A percentile compares a stretch with the other conserved stretches of the same genome.
Conservation (phyloP, 2,113 vertebrate genomes). For the Colistium nudipinnis region DNA sequence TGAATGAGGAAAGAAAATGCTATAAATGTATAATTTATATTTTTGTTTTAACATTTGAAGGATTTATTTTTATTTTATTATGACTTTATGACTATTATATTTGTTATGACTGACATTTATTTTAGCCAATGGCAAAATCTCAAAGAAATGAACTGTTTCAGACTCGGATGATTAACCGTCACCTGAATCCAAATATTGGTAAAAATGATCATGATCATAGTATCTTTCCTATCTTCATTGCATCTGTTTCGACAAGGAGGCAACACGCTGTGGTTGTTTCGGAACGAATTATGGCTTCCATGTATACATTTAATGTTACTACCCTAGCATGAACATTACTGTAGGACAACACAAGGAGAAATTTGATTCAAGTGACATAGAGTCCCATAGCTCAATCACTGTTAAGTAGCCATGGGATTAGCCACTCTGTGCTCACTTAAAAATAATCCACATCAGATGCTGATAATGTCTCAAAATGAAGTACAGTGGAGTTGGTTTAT, state of each 20-base stretch:
- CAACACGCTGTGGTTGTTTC: no score
- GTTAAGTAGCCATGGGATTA: slow-evolving; percentile 11
- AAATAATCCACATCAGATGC: slow-evolving; percentile 1
- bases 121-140: no score
- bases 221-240: neutral
- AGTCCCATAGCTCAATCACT: neutral
- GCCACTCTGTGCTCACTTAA: neutral
- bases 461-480: neutral
- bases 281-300: neutral
- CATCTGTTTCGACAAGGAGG: neutral
- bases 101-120: no score
- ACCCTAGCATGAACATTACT: neutral
- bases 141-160: no score
- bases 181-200: neutral
- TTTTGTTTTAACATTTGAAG: no score
- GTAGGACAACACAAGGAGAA: neutral
- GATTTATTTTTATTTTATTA: no score
- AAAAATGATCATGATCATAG: neutral
- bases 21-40: no score
- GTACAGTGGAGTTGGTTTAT: neutral
- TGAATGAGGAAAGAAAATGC: no score
- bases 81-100: no score
- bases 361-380: neutral
- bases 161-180: no score
- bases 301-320: neutral